phyloP scores from a whole-genome alignment of 2,113 vertebrate genomes.

The Lepidothrix coronata region DNA sequence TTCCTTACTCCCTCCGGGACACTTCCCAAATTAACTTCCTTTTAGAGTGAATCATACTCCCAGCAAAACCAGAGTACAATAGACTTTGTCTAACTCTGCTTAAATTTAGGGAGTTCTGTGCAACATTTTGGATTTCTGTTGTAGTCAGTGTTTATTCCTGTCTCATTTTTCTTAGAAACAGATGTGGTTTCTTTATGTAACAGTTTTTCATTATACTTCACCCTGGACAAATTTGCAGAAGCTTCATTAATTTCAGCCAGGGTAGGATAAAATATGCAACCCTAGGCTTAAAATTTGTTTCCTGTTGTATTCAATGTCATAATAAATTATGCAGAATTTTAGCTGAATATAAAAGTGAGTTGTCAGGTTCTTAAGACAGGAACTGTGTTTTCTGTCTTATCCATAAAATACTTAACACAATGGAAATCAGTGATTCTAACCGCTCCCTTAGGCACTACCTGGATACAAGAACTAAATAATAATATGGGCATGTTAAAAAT shows the following conservation, averaged over 20 bases:
- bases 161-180: constrained; percentile 11
- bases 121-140: not conserved
- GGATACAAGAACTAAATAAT: not conserved
- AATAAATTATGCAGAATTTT: not conserved
- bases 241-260: not conserved
- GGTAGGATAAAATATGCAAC: not conserved
- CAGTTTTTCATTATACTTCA: not conserved
- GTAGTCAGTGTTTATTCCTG: not conserved
- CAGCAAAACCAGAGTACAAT: not conserved
- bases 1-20: not conserved
- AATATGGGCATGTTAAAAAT: not conserved
- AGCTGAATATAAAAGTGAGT: not conserved
- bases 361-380: not conserved
- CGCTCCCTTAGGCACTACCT: not conserved
- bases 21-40: not conserved
- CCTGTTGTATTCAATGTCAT: not conserved
- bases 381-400: not conserved
- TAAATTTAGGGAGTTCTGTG: not conserved
- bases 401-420: not conserved
- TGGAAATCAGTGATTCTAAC: not conserved
- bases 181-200: not conserved
- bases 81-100: not conserved
- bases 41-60: not conserved
- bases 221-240: not conserved
- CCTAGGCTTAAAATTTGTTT: not conserved